phyloP scores from a whole-genome alignment of 2,797 vertebrate genomes.

The Crenichthys baileyi region DNA sequence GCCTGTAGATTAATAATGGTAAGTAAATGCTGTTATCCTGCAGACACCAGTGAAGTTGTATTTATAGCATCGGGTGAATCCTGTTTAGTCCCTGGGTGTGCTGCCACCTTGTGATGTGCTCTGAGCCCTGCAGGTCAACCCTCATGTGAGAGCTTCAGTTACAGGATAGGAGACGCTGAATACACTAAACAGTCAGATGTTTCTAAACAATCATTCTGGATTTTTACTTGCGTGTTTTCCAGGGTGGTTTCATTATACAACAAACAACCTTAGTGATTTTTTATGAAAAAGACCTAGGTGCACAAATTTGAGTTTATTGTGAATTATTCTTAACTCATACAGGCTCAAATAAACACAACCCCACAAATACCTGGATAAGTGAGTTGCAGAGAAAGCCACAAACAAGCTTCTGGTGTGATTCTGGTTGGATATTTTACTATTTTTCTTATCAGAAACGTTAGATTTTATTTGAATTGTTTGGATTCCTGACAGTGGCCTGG shows the following conservation, averaged over 20 bases:
- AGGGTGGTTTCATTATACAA: neutral
- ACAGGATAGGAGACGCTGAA: no score
- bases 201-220: neutral
- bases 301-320: neutral
- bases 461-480: neutral
- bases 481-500: neutral
- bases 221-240: neutral
- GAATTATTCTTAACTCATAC: neutral
- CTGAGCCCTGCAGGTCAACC: constrained; percentile 56
- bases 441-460: no score
- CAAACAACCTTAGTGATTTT: neutral
- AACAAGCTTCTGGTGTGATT: no score
- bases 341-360: neutral
- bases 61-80: neutral
- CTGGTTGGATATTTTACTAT: no score
- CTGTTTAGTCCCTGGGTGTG: constrained; percentile 51
- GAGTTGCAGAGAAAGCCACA: no score
- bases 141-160: neutral
- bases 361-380: neutral
- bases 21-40: constrained; percentile 17
- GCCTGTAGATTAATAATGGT: constrained; percentile 19
- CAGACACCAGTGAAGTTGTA: neutral
- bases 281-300: no score
- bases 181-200: no score
- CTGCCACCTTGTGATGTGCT: constrained; percentile 79